A percentile compares a stretch with the other conserved stretches of the same genome.
Conservation (phyloP, 2,888 invertebrate species). For the Polymixis flavicincta region DNA sequence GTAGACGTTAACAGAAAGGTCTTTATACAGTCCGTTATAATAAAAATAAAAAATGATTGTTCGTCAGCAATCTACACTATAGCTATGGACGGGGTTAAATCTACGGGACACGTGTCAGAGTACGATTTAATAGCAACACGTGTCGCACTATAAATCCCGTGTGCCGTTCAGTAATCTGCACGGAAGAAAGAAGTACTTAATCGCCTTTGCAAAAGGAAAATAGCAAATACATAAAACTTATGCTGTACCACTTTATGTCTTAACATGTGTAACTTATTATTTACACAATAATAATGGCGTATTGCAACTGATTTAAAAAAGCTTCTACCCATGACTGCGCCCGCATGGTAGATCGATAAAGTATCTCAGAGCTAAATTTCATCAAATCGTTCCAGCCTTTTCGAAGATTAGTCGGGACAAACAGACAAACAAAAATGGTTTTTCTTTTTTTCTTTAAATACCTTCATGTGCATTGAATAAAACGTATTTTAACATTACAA, state of each 20-base stretch:
- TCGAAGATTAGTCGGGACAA: too few species aligned
- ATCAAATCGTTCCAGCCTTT: too few species aligned
- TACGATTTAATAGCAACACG: constrained; percentile 4
- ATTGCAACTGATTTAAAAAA: neutral
- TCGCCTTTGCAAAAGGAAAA: neutral
- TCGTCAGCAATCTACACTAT: neutral
- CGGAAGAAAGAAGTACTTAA: neutral
- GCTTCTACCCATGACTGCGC: too few species aligned
- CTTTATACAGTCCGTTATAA: neutral
- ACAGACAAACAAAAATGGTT: too few species aligned
- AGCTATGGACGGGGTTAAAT: neutral
- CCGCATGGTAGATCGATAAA: too few species aligned
- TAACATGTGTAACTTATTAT: neutral
- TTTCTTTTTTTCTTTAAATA: too few species aligned
- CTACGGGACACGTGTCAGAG: constrained; percentile 4
- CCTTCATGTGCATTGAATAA: too few species aligned
- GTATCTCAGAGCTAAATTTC: too few species aligned
- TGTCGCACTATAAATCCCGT: constrained; percentile 6
- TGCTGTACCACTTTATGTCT: too few species aligned
- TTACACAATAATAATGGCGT: neutral
- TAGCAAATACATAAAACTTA: neutral
- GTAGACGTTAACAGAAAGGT: neutral
- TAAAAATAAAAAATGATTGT: neutral
- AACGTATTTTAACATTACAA: too few species aligned
- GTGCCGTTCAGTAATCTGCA: neutral